Evolutionary conservation across 2,888 invertebrate species (phyloP).

Genomic region (Helicoverpa assulta): DNA sequence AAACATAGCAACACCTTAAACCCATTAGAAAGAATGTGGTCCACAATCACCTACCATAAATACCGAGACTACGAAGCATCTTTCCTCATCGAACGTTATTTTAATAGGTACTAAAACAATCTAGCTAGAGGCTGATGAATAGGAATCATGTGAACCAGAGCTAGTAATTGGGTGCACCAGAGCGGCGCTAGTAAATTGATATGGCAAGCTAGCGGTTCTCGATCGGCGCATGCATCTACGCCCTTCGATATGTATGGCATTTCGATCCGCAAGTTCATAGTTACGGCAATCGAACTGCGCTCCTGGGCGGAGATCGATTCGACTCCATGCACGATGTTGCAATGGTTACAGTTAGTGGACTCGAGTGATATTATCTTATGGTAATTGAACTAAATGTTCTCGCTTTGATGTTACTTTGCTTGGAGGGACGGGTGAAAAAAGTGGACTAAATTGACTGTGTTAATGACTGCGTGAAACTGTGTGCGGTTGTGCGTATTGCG

Average conservation of each 20-base stretch:
- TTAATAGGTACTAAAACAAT: slow-evolving; percentile 71
- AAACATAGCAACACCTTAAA: background rate
- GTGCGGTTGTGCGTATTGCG: slow-evolving; percentile 35
- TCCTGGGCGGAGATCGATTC: slow-evolving; percentile 73
- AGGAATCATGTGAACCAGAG: slow-evolving; percentile 86
- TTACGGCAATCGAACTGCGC: slow-evolving; percentile 71
- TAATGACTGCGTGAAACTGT: slow-evolving; percentile 45
- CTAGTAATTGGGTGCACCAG: slow-evolving; percentile 87
- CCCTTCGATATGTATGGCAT: slow-evolving; percentile 76
- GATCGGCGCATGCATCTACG: slow-evolving; percentile 78
- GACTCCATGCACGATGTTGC: slow-evolving; percentile 75
- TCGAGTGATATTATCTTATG: slow-evolving; percentile 76
- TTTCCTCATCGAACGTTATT: slow-evolving; percentile 63
- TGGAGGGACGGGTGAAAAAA: slow-evolving; percentile 58
- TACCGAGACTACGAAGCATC: slow-evolving; percentile 46
- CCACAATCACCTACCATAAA: slow-evolving; percentile 11
- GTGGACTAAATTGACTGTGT: slow-evolving; percentile 55
- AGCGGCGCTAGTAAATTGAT: slow-evolving; percentile 87
- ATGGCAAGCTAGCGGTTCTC: slow-evolving; percentile 86
- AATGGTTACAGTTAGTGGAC: slow-evolving; percentile 82
- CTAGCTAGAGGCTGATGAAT: slow-evolving; percentile 76
- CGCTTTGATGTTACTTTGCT: slow-evolving; percentile 60
- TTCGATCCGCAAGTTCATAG: slow-evolving; percentile 69
- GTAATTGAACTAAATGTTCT: slow-evolving; percentile 78
- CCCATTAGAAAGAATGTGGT: background rate